phyloP scores from a whole-genome alignment of 2,797 vertebrate genomes.

The Astyanax mexicanus region DNA sequence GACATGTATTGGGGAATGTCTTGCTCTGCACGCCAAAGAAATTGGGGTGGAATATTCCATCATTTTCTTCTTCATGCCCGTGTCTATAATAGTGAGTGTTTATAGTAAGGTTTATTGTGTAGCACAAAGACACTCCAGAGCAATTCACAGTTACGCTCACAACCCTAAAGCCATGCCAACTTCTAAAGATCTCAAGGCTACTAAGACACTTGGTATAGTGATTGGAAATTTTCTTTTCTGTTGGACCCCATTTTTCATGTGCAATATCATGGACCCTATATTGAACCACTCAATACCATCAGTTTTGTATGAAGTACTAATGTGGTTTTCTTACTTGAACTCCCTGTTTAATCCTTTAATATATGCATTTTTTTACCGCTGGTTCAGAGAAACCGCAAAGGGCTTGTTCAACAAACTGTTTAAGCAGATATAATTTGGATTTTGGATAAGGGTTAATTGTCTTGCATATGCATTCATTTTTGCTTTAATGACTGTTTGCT shows the following conservation, averaged over 20 bases:
- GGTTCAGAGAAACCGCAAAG: constrained; percentile 82
- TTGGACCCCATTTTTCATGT: constrained; percentile 86
- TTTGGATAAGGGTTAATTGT: neutral
- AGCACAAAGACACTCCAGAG: constrained; percentile 80
- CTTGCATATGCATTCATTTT: neutral
- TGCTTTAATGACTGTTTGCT: no score
- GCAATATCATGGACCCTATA: constrained; percentile 74
- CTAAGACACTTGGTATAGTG: constrained; percentile 81
- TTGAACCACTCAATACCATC: constrained; percentile 67
- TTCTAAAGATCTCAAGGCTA: constrained; percentile 80
- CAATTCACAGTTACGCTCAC: constrained; percentile 70
- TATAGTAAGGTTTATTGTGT: constrained; percentile 86
- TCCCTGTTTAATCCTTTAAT: constrained; percentile 86
- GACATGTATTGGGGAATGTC: constrained; percentile 76
- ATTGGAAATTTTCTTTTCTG: constrained; percentile 84
- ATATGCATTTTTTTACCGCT: constrained; percentile 87
- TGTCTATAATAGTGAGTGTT: constrained; percentile 80
- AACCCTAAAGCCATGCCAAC: constrained; percentile 56
- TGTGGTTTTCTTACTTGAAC: constrained; percentile 86
- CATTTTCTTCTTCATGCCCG: constrained; percentile 82
- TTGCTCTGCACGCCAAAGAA: constrained; percentile 78
- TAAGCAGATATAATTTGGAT: neutral
- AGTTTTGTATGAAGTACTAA: constrained; percentile 74
- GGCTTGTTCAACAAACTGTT: constrained; percentile 47
- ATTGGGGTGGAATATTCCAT: constrained; percentile 66